Percentiles rank a stretch among this genome's conserved stretches.
Conservation (phyloP, 23 tunicate genomes). For the Corella eumyota region DNA sequence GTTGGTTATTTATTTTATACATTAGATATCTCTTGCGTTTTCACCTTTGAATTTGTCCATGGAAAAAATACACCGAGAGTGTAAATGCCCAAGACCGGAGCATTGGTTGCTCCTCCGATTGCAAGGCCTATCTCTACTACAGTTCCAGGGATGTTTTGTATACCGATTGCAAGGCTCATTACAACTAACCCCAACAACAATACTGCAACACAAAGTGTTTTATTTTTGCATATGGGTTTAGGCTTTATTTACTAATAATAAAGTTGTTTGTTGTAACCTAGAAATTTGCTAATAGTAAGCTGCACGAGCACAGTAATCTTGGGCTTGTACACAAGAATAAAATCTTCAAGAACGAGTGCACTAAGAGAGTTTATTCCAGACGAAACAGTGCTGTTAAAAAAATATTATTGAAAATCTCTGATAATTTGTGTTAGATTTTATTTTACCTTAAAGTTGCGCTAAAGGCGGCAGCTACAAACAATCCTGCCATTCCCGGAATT, state of each 20-base stretch:
- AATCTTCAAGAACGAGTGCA: slow-evolving; percentile 22
- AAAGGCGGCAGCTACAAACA: too few relatives aligned
- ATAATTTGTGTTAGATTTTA: too few relatives aligned
- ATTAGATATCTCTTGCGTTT: neutral
- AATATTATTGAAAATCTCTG: too few relatives aligned
- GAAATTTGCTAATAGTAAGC: slow-evolving; percentile 4
- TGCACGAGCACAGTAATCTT: slow-evolving; percentile 1
- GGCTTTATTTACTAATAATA: too few relatives aligned
- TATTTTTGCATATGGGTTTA: too few relatives aligned
- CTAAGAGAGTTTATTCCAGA: slow-evolving; percentile 31
- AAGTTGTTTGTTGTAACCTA: slow-evolving; percentile 5
- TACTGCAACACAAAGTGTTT: too few relatives aligned
- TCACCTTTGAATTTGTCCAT: slow-evolving; percentile 16
- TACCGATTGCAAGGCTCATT: neutral
- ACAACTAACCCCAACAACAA: too few relatives aligned
- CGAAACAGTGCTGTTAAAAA: slow-evolving; percentile 44
- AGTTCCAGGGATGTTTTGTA: neutral
- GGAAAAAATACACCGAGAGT: slow-evolving; percentile 27
- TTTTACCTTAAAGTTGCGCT: too few relatives aligned
- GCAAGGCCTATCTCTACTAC: neutral
- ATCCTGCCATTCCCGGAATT: too few relatives aligned
- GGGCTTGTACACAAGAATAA: slow-evolving; percentile 14
- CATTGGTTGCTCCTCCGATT: slow-evolving; percentile 2
- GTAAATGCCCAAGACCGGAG: slow-evolving; percentile 15
- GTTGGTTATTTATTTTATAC: neutral